These are phyloP conservation scores for Sorex maritimensis DNA, from an alignment of 2,797 vertebrate genomes.

Conservation along the genomic window DNA sequence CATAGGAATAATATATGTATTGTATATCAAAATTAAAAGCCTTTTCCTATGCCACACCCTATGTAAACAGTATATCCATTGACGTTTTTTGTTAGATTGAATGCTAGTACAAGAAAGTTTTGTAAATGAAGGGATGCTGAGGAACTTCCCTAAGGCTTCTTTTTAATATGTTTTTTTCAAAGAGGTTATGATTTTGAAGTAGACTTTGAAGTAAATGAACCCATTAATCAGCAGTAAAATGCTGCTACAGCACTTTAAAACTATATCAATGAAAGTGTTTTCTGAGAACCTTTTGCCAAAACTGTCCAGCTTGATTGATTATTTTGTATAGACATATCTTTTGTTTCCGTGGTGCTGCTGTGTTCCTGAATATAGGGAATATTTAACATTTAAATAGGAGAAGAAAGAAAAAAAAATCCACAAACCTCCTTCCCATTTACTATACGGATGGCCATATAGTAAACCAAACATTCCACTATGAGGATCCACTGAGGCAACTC, in stretches of 20 bases:
- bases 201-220: conserved; percentile 77
- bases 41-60: conserved; percentile 51
- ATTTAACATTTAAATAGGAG: conserved; percentile 62
- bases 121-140: conserved; percentile 75
- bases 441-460: conserved; percentile 19
- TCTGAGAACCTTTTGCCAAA: conserved; percentile 73
- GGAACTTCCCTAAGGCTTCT: conserved; percentile 42
- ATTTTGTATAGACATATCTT: conserved; percentile 57
- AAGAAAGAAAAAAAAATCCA: conserved; percentile 41
- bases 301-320: conserved; percentile 65
- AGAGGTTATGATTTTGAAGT: conserved; percentile 67
- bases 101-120: conserved; percentile 64
- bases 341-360: conserved; percentile 18
- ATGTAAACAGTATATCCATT: conserved; percentile 12
- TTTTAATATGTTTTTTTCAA: conserved; percentile 59
- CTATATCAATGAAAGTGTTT: conserved; percentile 68
- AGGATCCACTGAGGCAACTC: background rate
- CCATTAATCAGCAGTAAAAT: conserved; percentile 79
- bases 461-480: conserved; percentile 57
- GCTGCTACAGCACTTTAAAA: conserved; percentile 72
- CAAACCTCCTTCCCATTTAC: background rate
- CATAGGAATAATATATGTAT: background rate
- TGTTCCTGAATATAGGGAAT: conserved; percentile 63
- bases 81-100: conserved; percentile 57
- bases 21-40: conserved; percentile 63